Conservation (phyloP, 1,140 invertebrate genomes). For the Grapholita molesta region DNA sequence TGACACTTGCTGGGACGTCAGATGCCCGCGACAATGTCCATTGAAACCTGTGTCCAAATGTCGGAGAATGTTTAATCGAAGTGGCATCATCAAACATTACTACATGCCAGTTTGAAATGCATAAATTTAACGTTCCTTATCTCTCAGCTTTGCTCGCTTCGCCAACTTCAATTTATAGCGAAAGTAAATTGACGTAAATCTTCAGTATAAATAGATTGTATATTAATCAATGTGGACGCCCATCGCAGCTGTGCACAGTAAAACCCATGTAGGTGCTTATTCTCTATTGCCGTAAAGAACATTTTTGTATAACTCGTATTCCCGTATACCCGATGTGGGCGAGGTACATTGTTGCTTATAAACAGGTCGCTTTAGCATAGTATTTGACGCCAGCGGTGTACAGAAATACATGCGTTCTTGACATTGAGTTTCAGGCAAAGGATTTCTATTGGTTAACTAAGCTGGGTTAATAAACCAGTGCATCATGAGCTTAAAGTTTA, state of each 20-base stretch:
- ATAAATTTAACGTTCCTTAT: neutral
- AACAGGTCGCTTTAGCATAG: constrained; percentile 30
- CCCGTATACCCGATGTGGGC: constrained; percentile 22
- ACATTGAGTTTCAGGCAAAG: constrained; percentile 33
- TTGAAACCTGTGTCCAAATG: too few species aligned
- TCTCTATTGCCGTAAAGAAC: neutral
- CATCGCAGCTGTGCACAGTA: constrained; percentile 5
- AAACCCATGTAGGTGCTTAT: neutral
- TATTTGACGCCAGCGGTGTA: constrained; percentile 16
- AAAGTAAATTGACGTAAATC: constrained; percentile 4
- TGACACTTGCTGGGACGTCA: too few species aligned
- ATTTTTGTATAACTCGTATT: neutral
- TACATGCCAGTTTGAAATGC: neutral
- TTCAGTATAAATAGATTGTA: constrained; percentile 3
- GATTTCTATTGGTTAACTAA: neutral
- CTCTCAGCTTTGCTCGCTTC: constrained; percentile 12
- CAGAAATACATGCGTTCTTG: constrained; percentile 42
- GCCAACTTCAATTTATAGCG: neutral
- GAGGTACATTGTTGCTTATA: constrained; percentile 20
- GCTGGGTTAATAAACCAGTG: neutral
- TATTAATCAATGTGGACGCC: neutral
- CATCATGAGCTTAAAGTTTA: neutral
- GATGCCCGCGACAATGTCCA: too few species aligned
- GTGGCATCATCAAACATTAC: neutral
- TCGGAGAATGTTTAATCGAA: too few species aligned